A percentile compares a stretch with the other conserved stretches of the same genome.
These are phyloP conservation scores for Drosophila prolongata DNA, from an alignment of 2,888 invertebrate species.

Conservation along the genomic window DNA sequence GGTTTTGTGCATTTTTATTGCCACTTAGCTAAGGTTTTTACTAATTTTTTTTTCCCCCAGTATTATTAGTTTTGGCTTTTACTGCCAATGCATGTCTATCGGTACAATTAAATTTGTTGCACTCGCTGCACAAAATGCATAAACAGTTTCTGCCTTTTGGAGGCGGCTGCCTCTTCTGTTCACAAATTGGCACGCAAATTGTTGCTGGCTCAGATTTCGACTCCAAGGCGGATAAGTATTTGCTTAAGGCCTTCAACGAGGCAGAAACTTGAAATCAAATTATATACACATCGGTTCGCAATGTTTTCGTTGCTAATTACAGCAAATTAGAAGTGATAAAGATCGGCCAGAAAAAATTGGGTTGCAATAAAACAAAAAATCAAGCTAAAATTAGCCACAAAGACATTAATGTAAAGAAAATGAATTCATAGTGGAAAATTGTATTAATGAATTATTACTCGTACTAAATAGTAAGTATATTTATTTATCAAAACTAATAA, in stretches of 20 bases:
- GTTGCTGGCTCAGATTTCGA: slow-evolving; percentile 37
- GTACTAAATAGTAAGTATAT: no score
- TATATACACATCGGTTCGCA: slow-evolving; percentile 12
- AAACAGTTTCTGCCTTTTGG: slow-evolving; percentile 61
- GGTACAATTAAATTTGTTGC: slow-evolving; percentile 80
- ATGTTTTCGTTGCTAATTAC: slow-evolving; percentile 36
- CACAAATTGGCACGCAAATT: slow-evolving; percentile 77
- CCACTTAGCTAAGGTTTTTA: slow-evolving; percentile 66
- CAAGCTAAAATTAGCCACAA: not conserved
- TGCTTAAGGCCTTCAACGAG: slow-evolving; percentile 65
- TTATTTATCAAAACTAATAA: no score
- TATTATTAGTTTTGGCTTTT: slow-evolving; percentile 53
- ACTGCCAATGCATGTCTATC: slow-evolving; percentile 79
- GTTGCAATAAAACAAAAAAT: slow-evolving; percentile 1
- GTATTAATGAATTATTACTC: no score
- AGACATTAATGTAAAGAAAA: not conserved
- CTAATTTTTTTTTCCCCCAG: slow-evolving; percentile 23
- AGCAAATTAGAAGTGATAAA: slow-evolving; percentile 30
- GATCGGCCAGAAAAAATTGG: slow-evolving; percentile 4
- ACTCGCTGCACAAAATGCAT: slow-evolving; percentile 80
- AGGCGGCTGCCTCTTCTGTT: slow-evolving; percentile 50
- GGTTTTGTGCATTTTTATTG: slow-evolving; percentile 74
- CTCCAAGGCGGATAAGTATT: slow-evolving; percentile 34
- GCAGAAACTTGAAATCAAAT: slow-evolving; percentile 52
- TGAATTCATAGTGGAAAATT: not conserved